Base-by-base conservation (phyloP, 2,113 vertebrate genomes). In the Anguilla japonica region DNA sequence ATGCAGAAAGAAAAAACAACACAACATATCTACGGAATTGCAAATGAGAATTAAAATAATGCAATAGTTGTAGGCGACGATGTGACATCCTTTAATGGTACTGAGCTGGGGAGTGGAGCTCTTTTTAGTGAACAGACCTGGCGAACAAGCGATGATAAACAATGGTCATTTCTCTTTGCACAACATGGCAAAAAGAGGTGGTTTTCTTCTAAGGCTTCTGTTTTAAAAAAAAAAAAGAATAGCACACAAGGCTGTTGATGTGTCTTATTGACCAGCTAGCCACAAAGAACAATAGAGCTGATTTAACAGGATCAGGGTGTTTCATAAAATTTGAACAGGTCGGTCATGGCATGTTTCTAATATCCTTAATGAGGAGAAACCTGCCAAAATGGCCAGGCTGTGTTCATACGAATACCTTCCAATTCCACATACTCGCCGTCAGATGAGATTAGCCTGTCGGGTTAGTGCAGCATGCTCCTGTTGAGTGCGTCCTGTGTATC, bases 401-500 rank as follows among this genome's bases (percentile, higher is more conserved):
- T n/a, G 34, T 8, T 75, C 71, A 29, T 34, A 13, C 29, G 50
- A 67, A 26, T 67, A 67, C n/a, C 71, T 26, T 34, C 71, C 50
- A 53, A 53, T 53, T 53, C 50, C 50, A 14, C 50, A 53, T 53
- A 53, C 26, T 34, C 26, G 2, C 71, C 22, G 18, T 67, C 20
- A 22, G 4, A 22, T 29, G 71, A n/a, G n/a, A 50, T 80, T 20
- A 87, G 82, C 29, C 22, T 90, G 84, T 22, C 71, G n/a, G n/a
- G 71, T 75, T 53, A 84, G 88, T 80, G 39, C 82, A 84, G 88
- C 87, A 88, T 87, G 82, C 87, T 81, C 40, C 57, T 50, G 83
- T 81, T 87, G 83, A 41, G 90, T 91, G 86, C 89, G 86, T 41
- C 50, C 75, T 88, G 50, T 87, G 71, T 89, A 89, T 93, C 46